phyloP scores from a whole-genome alignment of 2,113 vertebrate species.

The Mormyrus iriodes region DNA sequence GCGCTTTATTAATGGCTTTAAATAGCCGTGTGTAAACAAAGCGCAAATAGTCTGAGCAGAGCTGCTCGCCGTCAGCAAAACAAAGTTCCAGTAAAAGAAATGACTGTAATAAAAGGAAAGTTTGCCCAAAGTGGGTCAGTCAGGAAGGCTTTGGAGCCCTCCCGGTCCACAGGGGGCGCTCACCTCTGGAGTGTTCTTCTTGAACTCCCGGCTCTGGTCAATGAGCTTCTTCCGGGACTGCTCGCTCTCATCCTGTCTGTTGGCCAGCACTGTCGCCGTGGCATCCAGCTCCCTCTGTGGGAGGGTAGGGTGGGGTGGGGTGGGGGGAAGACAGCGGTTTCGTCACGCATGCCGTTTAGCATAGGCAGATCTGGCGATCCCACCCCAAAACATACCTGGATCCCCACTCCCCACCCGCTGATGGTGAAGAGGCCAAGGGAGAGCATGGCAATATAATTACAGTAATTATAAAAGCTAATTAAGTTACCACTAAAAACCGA shows the following conservation, averaged over 20 bases:
- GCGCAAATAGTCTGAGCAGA: neutral
- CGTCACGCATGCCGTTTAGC: neutral
- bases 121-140: neutral
- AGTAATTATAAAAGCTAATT: neutral
- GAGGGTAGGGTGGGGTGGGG: too few species aligned
- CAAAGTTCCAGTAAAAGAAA: neutral
- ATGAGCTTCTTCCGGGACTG: constrained; percentile 96
- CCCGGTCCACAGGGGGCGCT: constrained; percentile 39
- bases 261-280: constrained; percentile 94
- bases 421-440: neutral
- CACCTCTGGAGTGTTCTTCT: constrained; percentile 99
- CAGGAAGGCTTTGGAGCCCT: neutral
- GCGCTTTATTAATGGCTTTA: constrained; percentile 8
- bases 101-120: neutral
- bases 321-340: neutral
- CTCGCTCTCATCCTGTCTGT: constrained; percentile 98
- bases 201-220: constrained; percentile 97
- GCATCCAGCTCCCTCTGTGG: constrained; percentile 89
- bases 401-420: neutral
- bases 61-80: neutral
- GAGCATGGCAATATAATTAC: neutral
- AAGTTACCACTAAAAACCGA: neutral
- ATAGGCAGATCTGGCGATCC: neutral
- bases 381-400: neutral
- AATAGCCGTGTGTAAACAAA: neutral